These are phyloP conservation scores for Netelia inedita DNA, from an alignment of 2,888 invertebrate genomes.

Conservation along the genomic window DNA sequence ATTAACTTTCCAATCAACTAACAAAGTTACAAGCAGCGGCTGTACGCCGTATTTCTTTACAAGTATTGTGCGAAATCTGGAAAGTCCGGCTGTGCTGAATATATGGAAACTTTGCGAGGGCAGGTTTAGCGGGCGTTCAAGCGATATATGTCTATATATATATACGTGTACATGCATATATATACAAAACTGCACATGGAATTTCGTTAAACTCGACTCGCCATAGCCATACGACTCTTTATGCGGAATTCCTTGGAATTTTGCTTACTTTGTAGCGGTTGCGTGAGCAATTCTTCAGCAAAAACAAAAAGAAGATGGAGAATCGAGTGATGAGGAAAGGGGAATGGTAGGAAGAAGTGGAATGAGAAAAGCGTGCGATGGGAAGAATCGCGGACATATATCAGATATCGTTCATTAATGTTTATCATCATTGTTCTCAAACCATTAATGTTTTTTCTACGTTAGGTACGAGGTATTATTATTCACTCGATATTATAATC, in stretches of 20 bases:
- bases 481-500: too few species aligned
- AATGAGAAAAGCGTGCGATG: slow-evolving; percentile 32
- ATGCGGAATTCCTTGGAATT: slow-evolving; percentile 54
- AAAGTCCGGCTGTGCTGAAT: slow-evolving; percentile 22
- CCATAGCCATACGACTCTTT: slow-evolving; percentile 42
- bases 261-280: slow-evolving; percentile 8
- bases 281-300: slow-evolving; percentile 44
- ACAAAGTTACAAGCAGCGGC: slow-evolving; percentile 29
- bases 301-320: slow-evolving; percentile 28
- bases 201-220: not conserved
- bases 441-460: too few species aligned
- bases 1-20: slow-evolving; percentile 43
- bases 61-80: slow-evolving; percentile 13
- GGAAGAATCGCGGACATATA: not conserved
- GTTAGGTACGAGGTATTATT: too few species aligned
- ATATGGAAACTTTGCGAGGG: slow-evolving; percentile 49
- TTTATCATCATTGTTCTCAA: too few species aligned
- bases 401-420: slow-evolving; percentile 23
- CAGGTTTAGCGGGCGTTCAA: slow-evolving; percentile 45
- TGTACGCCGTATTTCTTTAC: not conserved
- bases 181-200: not conserved
- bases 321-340: not conserved
- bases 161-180: not conserved
- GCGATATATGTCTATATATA: not conserved
- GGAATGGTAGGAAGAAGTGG: not conserved